Base-by-base conservation (phyloP, 2,888 invertebrate genomes). In the Tryphoninae sp. region DNA sequence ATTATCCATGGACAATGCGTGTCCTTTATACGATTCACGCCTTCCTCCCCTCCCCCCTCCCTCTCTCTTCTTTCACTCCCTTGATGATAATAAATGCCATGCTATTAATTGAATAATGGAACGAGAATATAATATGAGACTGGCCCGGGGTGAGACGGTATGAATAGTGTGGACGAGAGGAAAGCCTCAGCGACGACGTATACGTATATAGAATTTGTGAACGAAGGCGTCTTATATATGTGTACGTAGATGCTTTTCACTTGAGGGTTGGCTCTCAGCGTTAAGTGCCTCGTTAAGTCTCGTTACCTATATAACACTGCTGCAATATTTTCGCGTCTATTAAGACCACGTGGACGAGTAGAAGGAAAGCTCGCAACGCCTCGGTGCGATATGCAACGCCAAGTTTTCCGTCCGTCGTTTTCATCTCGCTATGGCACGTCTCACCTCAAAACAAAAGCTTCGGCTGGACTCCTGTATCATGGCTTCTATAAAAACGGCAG, bases 61-160 rank as follows among this genome's bases (percentile, higher is more conserved):
- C 73, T 33, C 68, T 22, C 65, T 9, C 7, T 59, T 58, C 19
- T 45, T n/a, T 55, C 71, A 53, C 62, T 74, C 45, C 61, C 82
- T 81, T 83, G 81, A 86, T 83, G 86, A 86, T 88, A 88, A 89
- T 87, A 89, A 89, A 89, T 87, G 87, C 84, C 84, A 80, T 13
- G 81, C 87, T 87, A 89, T 90, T 89, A 90, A 89, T 90, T 87
- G 88, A 89, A 89, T 89, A 90, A 89, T 88, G 87, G 87, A 89
- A 89, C 87, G 87, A 84, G 86, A 84, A 87, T 33, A 33, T 89
- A 90, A 89, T 88, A 86, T 49, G 16, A 87, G 85, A 85, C 85
- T 80, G 82, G 86, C 73, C 68, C 45, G 58, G 62, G 61, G 55
- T 22, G 71, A 33, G 51, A 13, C 40, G 59, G 76, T 68, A 59